Base-by-base conservation (phyloP, 2,797 vertebrate species). In the Dicrostonyx torquatus region DNA sequence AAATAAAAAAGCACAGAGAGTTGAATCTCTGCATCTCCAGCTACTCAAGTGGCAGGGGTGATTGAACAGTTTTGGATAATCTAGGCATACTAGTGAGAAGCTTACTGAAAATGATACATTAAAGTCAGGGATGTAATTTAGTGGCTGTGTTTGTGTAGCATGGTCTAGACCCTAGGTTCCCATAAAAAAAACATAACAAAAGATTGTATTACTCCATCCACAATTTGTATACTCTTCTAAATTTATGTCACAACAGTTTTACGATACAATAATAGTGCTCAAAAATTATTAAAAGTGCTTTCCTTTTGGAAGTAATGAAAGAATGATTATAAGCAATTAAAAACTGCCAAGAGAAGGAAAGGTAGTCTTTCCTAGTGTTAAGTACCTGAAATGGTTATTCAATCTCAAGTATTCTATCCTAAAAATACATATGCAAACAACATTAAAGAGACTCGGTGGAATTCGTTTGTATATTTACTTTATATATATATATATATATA, bases 221-320 rank as follows among this genome's bases (percentile, higher is more conserved):
- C 3, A 73, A 34, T 84, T 93, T 45, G 37, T 86, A 4, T 13
- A 68, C 2, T 34, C 31, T 70, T 50, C 86, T 92, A 80, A 24
- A 90, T 48, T 77, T 91, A 87, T 70, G 60, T 45, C 87, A 95
- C 83, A 91, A 86, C 7, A 72, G 50, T 73, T 37, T 82, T 48
- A 66, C 10, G 24, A 77, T 90, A 29, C 43, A 73, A 75, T 53
- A 53, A 78, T 92, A 82, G 40, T 29, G 8, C 62, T 77, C 70
- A 88, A 87, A 55, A 31, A 18, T 45, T 78, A 37, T 75, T 88
- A 86, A 15, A 50, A 70, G 31, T 43, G 90, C 87, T 26, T 93
- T 77, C 22, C 31, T 66, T 84, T 48, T 70, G 45, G 34, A 82
- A 88, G 77, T 11, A 88, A 73, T 62, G 34, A 14, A 87, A 60